A percentile compares a stretch with the other conserved stretches of the same genome.
These are phyloP conservation scores for Seriola rivoliana DNA, from an alignment of 2,113 vertebrate genomes.

Conservation along the genomic window DNA sequence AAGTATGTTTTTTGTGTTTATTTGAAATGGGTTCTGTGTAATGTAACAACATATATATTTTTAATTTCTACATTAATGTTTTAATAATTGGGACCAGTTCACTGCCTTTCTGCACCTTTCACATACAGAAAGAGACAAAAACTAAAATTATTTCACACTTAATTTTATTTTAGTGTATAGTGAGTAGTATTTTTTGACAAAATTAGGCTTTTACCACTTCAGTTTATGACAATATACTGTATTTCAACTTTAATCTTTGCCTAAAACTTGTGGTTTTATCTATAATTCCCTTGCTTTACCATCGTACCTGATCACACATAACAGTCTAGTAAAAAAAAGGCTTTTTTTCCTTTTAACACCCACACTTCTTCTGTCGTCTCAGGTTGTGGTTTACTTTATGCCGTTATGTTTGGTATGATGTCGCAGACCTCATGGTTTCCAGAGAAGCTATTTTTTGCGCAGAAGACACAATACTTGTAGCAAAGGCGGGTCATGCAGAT, in stretches of 20 bases:
- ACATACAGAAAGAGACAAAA: background rate
- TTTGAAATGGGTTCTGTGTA: background rate
- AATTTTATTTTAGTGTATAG: background rate
- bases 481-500: constrained; percentile 45
- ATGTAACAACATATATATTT: background rate
- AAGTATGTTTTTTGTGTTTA: background rate
- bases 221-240: background rate
- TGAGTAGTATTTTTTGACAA: background rate
- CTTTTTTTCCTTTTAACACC: background rate
- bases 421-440: constrained; percentile 11
- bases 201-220: background rate
- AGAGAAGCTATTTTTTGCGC: constrained; percentile 9
- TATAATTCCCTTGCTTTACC: background rate
- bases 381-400: constrained; percentile 12
- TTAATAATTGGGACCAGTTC: background rate
- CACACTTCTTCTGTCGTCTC: background rate
- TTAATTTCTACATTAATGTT: background rate
- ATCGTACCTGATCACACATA: background rate
- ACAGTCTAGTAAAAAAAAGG: background rate
- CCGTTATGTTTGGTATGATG: constrained; percentile 16
- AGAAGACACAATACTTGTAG: constrained; percentile 24
- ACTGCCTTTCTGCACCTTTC: background rate
- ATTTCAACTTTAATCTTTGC: background rate
- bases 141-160: background rate
- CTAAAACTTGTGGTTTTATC: background rate